A percentile compares a stretch with the other conserved stretches of the same genome.
These are phyloP conservation scores for Agapornis canus DNA, from an alignment of 2,797 vertebrate species.

Conservation along the genomic window DNA sequence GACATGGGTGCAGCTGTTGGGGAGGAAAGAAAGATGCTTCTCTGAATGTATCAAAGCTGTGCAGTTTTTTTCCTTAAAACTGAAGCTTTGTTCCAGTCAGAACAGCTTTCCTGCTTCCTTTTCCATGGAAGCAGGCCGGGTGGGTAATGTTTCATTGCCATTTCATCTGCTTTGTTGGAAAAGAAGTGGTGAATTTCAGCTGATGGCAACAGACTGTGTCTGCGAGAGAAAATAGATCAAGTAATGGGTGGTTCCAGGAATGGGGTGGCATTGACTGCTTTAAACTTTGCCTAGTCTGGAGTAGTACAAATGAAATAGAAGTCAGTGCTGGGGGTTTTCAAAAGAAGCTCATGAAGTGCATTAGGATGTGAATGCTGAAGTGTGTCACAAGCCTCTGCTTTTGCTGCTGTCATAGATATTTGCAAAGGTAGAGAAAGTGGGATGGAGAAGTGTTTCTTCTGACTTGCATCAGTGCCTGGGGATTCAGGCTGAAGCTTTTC, in stretches of 20 bases:
- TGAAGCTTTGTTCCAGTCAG: not conserved
- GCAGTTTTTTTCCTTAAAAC: not conserved
- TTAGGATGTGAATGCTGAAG: not conserved
- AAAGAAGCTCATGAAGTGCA: not conserved
- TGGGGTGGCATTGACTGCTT: not conserved
- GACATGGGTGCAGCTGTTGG: not conserved
- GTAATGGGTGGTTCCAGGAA: not conserved
- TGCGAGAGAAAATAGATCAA: not conserved
- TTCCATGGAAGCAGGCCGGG: not conserved
- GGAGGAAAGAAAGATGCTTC: not conserved
- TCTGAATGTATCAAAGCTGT: not conserved
- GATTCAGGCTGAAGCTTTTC: not conserved
- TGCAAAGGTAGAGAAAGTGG: not conserved
- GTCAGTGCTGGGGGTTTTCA: not conserved
- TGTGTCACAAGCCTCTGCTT: no score
- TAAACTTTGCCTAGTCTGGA: not conserved
- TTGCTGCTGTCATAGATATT: not conserved
- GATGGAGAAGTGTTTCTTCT: not conserved
- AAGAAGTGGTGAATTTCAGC: not conserved
- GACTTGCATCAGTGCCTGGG: not conserved
- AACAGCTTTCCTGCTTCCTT: not conserved
- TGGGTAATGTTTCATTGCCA: not conserved
- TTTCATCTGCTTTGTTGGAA: not conserved
- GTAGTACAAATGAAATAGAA: not conserved
- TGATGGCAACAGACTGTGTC: not conserved